Base-by-base conservation (phyloP, 2,888 invertebrate genomes). In the Idaea aversata region DNA sequence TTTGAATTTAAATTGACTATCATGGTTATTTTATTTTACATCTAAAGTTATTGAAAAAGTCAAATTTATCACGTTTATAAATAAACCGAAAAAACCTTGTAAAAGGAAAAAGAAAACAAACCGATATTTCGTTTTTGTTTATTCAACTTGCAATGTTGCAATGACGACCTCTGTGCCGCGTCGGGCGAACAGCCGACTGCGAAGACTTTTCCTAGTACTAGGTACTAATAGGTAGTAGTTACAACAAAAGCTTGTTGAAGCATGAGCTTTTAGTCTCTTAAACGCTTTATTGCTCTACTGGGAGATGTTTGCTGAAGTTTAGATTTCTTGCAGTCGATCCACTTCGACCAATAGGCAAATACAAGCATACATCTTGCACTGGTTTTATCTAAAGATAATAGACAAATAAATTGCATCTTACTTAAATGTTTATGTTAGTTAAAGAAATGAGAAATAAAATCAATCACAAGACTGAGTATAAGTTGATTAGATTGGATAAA, bases 261-360 rank as follows among this genome's bases (percentile, higher is more conserved):
- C 25, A 73, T 73, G 69, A 70, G 72, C 75, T 67, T 67, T 66
- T 67, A 68, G 77, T 77, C 69, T 73, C 67, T 69, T 72, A 75
- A 79, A 68, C 75, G 71, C 70, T 80, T 79, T 79, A 80, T 79
- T 71, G 68, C 72, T 74, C 77, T 77, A 76, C 72, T 68, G 77
- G 76, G 74, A 65, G 73, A 71, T 72, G 73, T 78, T 73, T 72
- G 69, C 63, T 70, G 77, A 79, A 71, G 73, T 80, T 77, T 71
- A 76, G 73, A 75, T 78, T 80, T 78, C 75, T 75, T 74, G 67
- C 70, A 76, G 72, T 77, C 72, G 71, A 66, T 65, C 68, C 64
- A 68, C 65, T 66, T 65, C 67, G 76, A 72, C 74, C 76, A 75
- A 77, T 76, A 76, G 74, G 66, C 74, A 72, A 69, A 77, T 75